Conservation (phyloP, 2,888 invertebrate genomes). For the Palloptera scutellata region DNA sequence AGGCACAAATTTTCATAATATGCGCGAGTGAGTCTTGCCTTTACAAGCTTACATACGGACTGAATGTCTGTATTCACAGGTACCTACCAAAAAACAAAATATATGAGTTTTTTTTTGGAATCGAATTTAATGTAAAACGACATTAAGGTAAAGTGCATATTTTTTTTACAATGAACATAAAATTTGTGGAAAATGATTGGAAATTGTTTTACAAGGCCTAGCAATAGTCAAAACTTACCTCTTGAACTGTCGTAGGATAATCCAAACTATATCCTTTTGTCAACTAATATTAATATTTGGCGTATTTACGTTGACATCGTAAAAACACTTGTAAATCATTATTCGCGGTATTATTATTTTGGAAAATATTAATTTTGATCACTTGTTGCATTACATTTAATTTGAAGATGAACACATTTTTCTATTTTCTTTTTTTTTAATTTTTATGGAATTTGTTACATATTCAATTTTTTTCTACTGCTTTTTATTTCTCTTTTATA, state of each 20-base stretch:
- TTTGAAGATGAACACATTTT: constrained; percentile 12
- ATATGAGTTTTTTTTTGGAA: too few species aligned
- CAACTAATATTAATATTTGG: constrained; percentile 35
- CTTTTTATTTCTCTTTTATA: background rate
- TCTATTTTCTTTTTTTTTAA: constrained; percentile 8
- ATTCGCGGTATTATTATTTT: constrained; percentile 6
- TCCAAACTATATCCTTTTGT: constrained; percentile 44
- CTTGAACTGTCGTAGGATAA: constrained; percentile 39
- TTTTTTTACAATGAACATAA: too few species aligned
- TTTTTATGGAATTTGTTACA: background rate
- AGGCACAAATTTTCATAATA: too few species aligned
- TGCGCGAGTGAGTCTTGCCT: too few species aligned
- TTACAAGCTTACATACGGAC: too few species aligned
- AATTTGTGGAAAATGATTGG: too few species aligned
- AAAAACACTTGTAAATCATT: constrained; percentile 31
- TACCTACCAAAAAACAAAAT: too few species aligned
- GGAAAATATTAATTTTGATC: constrained; percentile 15
- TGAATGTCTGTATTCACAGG: too few species aligned
- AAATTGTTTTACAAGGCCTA: too few species aligned
- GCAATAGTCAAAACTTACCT: constrained; percentile 42
- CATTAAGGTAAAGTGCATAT: too few species aligned
- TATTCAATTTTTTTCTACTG: background rate
- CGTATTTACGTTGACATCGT: constrained; percentile 16
- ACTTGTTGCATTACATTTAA: constrained; percentile 7
- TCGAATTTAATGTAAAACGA: too few species aligned